These are phyloP conservation scores for Toxostoma redivivum DNA, from an alignment of 2,113 vertebrate genomes.

Conservation along the genomic window DNA sequence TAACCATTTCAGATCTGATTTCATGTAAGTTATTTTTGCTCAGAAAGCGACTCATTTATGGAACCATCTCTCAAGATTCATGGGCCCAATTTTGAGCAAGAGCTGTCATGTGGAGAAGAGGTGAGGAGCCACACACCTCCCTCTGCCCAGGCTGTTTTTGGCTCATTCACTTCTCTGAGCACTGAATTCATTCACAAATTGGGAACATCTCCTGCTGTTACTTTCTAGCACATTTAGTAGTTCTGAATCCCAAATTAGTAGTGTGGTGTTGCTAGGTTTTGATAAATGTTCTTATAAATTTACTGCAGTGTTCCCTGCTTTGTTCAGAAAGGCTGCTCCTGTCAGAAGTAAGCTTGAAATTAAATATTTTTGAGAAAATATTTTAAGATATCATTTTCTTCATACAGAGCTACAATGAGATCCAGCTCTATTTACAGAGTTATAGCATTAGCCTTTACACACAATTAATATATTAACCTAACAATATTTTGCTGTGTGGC, in stretches of 20 bases:
- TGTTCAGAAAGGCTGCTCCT: background rate
- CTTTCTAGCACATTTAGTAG: constrained; percentile 14
- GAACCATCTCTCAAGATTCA: background rate
- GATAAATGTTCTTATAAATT: background rate
- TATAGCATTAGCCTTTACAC: background rate
- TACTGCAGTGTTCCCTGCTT: background rate
- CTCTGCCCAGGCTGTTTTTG: background rate
- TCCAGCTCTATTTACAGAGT: background rate
- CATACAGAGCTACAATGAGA: background rate
- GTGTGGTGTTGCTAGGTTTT: background rate
- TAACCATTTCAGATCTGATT: background rate
- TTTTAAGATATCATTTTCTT: background rate
- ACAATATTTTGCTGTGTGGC: background rate
- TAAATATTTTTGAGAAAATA: background rate
- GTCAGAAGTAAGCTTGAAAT: background rate
- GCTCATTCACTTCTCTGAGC: background rate
- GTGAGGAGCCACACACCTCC: background rate
- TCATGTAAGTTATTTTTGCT: background rate
- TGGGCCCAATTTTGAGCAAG: background rate
- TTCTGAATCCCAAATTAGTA: constrained; percentile 26
- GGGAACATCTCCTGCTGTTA: background rate
- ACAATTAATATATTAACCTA: background rate
- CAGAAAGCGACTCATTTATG: background rate
- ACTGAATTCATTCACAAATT: constrained; percentile 45
- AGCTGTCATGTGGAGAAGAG: background rate